Evolutionary conservation across 2,113 vertebrate genomes (phyloP), one percentile per base, ranked within the genome.

Genomic region (Mesocricetus auratus): DNA sequence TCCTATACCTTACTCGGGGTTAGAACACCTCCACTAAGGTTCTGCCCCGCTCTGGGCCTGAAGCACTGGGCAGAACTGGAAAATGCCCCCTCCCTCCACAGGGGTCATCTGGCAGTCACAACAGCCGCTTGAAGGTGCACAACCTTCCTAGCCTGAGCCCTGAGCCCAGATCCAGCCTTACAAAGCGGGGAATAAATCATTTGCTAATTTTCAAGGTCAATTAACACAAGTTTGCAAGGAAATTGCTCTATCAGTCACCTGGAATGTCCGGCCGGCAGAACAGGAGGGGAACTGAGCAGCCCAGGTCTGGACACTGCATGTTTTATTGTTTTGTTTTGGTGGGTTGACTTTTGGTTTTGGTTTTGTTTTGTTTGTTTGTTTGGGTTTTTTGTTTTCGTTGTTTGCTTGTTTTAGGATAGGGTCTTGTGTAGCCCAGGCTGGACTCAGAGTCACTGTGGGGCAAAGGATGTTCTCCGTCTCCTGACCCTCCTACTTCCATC

Each of bases 41-140:
- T 0, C 22, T 10, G 0, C 11, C 13, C 7, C 2, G 3, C 3
- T 0, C 3, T 2, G 36, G 39, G 56, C 56, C 26, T 60, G 15
- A 60, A 60, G 19, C 12, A 58, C 50, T 73, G 12, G 26, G 50
- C 68, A 42, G n/a, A 60, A 45, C 68, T 73, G 1, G 33, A n/a
- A 45, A 68, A 24, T 3, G 6, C 15, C 10, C 85, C 47, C 47
- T 12, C 33, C 64, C 64, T 39, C 66, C 45, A 53, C 36, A 36
- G 66, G 29, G 83, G 83, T 36, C 66, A 22, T 12, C 36, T 1
- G 36, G 24, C 36, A 73, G 36, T 1, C 26, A 29, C 31, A 0
- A 0, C 1, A 16, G 1, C 0, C 26, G 12, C 56, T 42, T 53
- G 47, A 74, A 75, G 58, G 16, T n/a, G n/a, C 86, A 4, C 19